Evolutionary conservation across 64 coral and sea anemone species (phyloP).

Genomic region (Porites australiensis): DNA sequence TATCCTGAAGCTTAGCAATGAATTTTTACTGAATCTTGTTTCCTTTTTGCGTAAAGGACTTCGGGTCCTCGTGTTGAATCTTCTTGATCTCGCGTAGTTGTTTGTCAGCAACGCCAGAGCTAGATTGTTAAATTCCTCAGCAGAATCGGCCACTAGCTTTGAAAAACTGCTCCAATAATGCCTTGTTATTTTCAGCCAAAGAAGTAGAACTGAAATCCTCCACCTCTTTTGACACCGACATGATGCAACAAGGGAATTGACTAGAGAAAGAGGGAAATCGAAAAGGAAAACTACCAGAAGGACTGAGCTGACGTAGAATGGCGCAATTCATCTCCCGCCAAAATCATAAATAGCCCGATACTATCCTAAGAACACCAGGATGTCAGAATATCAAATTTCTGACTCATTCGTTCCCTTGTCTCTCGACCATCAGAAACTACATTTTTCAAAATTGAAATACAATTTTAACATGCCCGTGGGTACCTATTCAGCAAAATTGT

Average conservation of each 20-base stretch:
- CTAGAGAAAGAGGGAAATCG: too few relatives aligned
- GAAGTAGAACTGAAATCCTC: neutral
- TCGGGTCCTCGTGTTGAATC: neutral
- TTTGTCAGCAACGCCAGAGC: neutral
- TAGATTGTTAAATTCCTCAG: neutral
- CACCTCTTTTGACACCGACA: neutral
- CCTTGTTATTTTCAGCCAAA: neutral
- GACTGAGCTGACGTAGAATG: too few relatives aligned
- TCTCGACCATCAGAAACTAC: too few relatives aligned
- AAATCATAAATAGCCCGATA: too few relatives aligned
- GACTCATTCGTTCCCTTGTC: too few relatives aligned
- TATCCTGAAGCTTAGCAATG: neutral
- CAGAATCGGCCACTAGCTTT: neutral
- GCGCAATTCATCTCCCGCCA: too few relatives aligned
- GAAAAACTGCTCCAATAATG: neutral
- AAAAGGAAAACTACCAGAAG: too few relatives aligned
- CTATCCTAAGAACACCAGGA: too few relatives aligned
- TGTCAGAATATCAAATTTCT: too few relatives aligned
- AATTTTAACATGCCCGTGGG: too few relatives aligned
- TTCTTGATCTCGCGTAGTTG: constrained; percentile 5
- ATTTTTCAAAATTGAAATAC: too few relatives aligned
- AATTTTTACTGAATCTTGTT: constrained; percentile 40
- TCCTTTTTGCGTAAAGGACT: constrained; percentile 12
- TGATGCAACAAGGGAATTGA: neutral
- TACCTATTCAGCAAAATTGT: too few relatives aligned